phyloP scores from a whole-genome alignment of 2,113 vertebrate genomes.

The Sebastes schlegelii region DNA sequence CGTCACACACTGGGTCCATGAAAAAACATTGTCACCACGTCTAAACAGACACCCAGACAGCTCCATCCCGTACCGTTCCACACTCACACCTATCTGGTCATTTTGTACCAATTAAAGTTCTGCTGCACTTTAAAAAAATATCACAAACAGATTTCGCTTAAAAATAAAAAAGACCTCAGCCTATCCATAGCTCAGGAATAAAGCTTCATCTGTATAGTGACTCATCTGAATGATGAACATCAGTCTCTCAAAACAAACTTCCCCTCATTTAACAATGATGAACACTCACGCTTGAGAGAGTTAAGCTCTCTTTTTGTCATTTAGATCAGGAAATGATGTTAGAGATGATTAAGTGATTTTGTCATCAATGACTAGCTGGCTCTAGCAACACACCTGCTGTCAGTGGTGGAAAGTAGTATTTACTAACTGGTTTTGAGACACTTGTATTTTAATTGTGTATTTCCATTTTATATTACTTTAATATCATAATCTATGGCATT shows the following conservation, averaged over 20 bases:
- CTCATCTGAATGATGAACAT: slow-evolving; percentile 42
- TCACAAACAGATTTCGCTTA: not conserved
- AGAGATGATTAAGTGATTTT: slow-evolving; percentile 22
- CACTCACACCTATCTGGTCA: not conserved
- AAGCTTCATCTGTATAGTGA: slow-evolving; percentile 30
- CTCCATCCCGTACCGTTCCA: slow-evolving; percentile 8
- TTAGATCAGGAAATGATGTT: slow-evolving; percentile 9
- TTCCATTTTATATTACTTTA: not conserved
- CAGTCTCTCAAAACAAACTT: slow-evolving; percentile 32
- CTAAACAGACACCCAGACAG: slow-evolving; percentile 32
- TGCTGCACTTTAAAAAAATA: not conserved
- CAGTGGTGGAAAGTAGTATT: not conserved
- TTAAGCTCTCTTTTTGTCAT: slow-evolving; percentile 14
- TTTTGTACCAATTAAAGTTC: not conserved
- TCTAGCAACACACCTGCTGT: not conserved
- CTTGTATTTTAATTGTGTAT: not conserved
- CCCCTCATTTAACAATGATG: slow-evolving; percentile 42
- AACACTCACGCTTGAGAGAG: slow-evolving; percentile 8
- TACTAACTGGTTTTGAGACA: not conserved
- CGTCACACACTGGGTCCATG: slow-evolving; percentile 7
- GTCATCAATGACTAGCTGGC: not conserved
- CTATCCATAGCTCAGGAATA: not conserved
- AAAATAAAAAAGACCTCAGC: not conserved
- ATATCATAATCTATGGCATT: not conserved
- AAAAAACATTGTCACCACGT: slow-evolving; percentile 20